These are phyloP conservation scores for Indri indri DNA, from an alignment of 2,113 vertebrate genomes.

Conservation along the genomic window DNA sequence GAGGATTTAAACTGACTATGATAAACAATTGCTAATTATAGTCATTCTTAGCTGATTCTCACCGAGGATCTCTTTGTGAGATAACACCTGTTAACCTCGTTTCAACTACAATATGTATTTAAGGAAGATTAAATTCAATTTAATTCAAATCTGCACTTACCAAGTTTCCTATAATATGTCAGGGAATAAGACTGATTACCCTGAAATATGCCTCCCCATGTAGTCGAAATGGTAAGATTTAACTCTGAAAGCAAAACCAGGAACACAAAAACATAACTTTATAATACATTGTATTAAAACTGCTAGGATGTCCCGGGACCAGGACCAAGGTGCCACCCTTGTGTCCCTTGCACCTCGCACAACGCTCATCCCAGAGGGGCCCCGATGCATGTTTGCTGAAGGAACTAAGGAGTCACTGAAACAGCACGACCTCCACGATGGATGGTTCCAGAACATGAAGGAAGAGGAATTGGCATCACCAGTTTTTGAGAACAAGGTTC, in stretches of 20 bases:
- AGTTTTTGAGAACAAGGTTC: neutral
- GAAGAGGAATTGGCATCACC: neutral
- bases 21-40: constrained; percentile 66
- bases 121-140: constrained; percentile 47
- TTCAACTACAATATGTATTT: neutral
- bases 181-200: neutral
- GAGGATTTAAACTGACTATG: constrained; percentile 48
- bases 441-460: neutral
- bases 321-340: neutral
- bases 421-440: neutral
- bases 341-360: neutral
- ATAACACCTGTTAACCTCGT: constrained; percentile 45
- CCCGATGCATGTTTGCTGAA: neutral
- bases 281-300: neutral
- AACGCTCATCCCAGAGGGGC: neutral
- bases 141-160: neutral
- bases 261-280: neutral
- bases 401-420: neutral
- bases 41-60: constrained; percentile 39
- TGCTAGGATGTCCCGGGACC: neutral
- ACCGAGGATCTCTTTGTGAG: constrained; percentile 41
- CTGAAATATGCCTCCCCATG: neutral
- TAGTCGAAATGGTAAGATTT: neutral
- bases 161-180: neutral
- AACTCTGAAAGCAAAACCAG: neutral